Conservation (phyloP, 1,140 invertebrate species). For the Helicoverpa zea region DNA sequence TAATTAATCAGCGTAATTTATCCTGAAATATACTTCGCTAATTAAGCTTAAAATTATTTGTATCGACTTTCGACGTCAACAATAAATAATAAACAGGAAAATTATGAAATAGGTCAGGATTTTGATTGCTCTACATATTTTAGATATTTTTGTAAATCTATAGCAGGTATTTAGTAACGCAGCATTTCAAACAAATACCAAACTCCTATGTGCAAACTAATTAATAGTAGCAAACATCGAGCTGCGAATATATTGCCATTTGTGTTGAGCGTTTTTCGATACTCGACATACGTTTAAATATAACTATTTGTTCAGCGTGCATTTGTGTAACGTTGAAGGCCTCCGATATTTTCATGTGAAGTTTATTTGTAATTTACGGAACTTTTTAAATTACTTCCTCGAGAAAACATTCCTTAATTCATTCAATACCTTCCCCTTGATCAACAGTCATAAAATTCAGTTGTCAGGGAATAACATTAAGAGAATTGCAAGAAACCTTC, state of each 20-base stretch:
- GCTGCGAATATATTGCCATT: conserved; percentile 9
- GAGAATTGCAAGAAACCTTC: conserved; percentile 70
- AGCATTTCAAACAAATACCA: conserved; percentile 12
- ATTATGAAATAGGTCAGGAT: background rate
- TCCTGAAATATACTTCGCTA: conserved; percentile 16
- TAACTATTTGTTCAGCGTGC: background rate
- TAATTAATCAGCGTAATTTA: conserved; percentile 24
- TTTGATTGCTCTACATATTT: background rate
- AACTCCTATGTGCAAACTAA: conserved; percentile 17
- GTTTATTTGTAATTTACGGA: background rate
- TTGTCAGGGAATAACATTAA: conserved; percentile 71
- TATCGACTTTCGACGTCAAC: background rate
- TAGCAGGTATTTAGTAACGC: background rate
- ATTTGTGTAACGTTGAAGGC: background rate
- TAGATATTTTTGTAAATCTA: conserved; percentile 1
- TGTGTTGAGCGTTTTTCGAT: conserved; percentile 26
- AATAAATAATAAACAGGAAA: conserved; percentile 12
- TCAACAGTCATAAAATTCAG: conserved; percentile 68
- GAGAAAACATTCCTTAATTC: conserved; percentile 24
- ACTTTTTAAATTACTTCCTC: background rate
- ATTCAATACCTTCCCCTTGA: conserved; percentile 48
- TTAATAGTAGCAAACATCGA: conserved; percentile 15
- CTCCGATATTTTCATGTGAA: background rate
- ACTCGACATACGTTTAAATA: background rate
- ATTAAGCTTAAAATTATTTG: conserved; percentile 9